These are phyloP conservation scores for Echinops telfairi DNA, from an alignment of 2,113 vertebrate genomes.

Conservation along the genomic window DNA sequence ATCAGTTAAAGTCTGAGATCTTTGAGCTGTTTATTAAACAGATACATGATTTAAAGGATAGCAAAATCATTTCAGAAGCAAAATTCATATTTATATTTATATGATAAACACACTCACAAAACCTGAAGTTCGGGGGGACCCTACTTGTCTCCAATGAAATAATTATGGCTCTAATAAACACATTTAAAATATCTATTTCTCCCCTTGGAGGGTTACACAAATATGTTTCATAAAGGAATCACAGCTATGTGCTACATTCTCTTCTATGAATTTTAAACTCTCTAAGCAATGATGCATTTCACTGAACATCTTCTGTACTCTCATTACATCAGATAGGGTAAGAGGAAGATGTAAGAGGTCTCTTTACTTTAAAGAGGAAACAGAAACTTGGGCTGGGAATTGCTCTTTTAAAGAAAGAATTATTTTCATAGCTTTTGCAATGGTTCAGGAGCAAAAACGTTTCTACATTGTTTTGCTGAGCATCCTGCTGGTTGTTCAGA, in stretches of 20 bases:
- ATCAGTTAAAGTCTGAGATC: not conserved
- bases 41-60: not conserved
- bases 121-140: not conserved
- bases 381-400: constrained; percentile 56
- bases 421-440: constrained; percentile 71
- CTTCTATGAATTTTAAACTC: constrained; percentile 75
- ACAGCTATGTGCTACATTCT: not conserved
- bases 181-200: constrained; percentile 68
- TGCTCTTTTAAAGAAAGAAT: constrained; percentile 66
- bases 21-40: constrained; percentile 13
- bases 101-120: not conserved
- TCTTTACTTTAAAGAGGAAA: constrained; percentile 69
- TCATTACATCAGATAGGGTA: constrained; percentile 65
- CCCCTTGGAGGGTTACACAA: not conserved
- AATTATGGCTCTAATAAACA: constrained; percentile 45
- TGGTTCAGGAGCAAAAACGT: constrained; percentile 69
- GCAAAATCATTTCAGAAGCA: constrained; percentile 5
- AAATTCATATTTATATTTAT: not conserved
- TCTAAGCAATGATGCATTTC: constrained; percentile 55
- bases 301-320: constrained; percentile 43
- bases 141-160: constrained; percentile 39
- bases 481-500: constrained; percentile 71
- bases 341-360: constrained; percentile 71
- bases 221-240: constrained; percentile 52
- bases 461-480: constrained; percentile 79